Evolutionary conservation across 23 tunicate species (phyloP).

Genomic region (Oikopleura dioica): DNA sequence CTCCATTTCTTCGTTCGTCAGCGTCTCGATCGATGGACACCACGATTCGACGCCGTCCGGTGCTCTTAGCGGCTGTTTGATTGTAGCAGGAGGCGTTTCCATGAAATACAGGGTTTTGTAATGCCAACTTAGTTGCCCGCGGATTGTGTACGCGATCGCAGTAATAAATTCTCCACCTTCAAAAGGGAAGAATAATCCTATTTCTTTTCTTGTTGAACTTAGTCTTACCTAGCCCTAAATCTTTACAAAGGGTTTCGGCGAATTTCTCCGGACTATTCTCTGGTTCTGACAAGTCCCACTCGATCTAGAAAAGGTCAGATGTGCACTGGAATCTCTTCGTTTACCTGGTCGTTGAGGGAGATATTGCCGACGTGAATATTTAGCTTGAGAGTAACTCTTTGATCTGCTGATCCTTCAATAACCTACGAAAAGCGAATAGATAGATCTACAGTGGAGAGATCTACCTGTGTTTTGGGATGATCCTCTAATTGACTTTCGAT

Average conservation of each 20-base stretch:
- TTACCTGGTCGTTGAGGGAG: slow-evolving; percentile 59
- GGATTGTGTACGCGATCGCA: slow-evolving; percentile 82
- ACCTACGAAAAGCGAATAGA: too few species aligned
- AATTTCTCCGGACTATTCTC: slow-evolving; percentile 87
- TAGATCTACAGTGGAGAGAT: too few species aligned
- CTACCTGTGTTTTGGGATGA: background rate
- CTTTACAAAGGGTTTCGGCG: slow-evolving; percentile 64
- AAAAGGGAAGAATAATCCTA: too few species aligned
- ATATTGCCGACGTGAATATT: slow-evolving; percentile 98
- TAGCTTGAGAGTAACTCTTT: slow-evolving; percentile 19
- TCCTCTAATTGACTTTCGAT: background rate
- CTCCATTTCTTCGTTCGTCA: slow-evolving; percentile 96
- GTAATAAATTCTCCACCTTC: slow-evolving; percentile 98
- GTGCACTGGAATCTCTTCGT: background rate
- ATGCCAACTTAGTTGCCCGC: slow-evolving; percentile 99
- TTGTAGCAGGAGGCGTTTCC: background rate
- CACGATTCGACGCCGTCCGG: slow-evolving; percentile 80
- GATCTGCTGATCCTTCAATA: slow-evolving; percentile 1
- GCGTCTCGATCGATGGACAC: slow-evolving; percentile 87
- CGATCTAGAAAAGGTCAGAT: slow-evolving; percentile 16
- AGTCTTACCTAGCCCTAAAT: slow-evolving; percentile 93
- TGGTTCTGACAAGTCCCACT: slow-evolving; percentile 95
- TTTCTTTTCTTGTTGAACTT: too few species aligned
- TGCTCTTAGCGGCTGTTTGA: slow-evolving; percentile 25
- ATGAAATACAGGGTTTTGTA: slow-evolving; percentile 63